Conservation (phyloP, 2,888 invertebrate genomes). For the Argyresthia goedartella region DNA sequence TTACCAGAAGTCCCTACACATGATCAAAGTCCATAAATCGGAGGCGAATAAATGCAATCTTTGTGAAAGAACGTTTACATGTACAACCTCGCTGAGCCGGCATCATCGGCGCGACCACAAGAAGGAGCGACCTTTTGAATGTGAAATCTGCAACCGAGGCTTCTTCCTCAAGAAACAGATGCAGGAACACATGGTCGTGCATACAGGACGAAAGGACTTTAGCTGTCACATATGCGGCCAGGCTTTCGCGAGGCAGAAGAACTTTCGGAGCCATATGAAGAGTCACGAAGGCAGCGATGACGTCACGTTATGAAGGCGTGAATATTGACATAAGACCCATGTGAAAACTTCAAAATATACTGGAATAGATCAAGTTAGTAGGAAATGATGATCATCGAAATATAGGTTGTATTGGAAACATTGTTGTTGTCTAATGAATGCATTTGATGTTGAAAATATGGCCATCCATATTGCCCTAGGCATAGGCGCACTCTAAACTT, state of each 20-base stretch:
- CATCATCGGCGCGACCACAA: background rate
- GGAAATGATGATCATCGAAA: too few relatives aligned
- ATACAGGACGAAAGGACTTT: conserved; percentile 16
- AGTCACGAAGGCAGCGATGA: background rate
- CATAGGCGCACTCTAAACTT: too few relatives aligned
- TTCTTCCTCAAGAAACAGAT: background rate
- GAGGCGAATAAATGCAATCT: conserved; percentile 16
- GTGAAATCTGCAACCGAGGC: conserved; percentile 4
- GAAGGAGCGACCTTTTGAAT: conserved; percentile 6
- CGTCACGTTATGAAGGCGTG: too few relatives aligned
- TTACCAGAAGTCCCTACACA: background rate
- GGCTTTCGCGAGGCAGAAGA: conserved; percentile 10
- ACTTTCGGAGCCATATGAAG: conserved; percentile 8
- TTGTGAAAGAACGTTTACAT: conserved; percentile 20
- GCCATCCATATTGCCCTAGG: too few relatives aligned
- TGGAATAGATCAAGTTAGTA: too few relatives aligned
- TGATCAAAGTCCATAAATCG: conserved; percentile 14
- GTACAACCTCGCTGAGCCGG: conserved; percentile 1
- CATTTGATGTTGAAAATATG: too few relatives aligned
- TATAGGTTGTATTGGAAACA: too few relatives aligned
- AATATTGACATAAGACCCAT: too few relatives aligned
- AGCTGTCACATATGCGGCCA: conserved; percentile 20
- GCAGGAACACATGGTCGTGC: conserved; percentile 7
- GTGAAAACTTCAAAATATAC: too few relatives aligned
- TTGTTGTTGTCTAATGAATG: too few relatives aligned